phyloP scores from a whole-genome alignment of 2,113 vertebrate species.

The Progne subis region DNA sequence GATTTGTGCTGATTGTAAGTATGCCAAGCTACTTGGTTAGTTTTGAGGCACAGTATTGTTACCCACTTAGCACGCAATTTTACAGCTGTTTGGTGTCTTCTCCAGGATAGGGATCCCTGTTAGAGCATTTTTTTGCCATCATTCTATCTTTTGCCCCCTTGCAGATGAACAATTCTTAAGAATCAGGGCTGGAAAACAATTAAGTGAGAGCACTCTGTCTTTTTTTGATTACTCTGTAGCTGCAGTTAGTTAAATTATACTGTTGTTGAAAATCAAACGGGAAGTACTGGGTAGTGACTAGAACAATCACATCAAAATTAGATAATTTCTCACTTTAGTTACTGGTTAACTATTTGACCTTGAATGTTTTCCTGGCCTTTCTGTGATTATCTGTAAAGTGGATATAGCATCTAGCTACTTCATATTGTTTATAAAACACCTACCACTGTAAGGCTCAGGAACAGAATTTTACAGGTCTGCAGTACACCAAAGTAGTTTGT shows the following conservation, averaged over 20 bases:
- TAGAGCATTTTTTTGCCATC: neutral
- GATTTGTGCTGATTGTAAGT: neutral
- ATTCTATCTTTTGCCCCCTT: neutral
- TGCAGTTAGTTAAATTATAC: neutral
- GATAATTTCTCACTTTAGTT: neutral
- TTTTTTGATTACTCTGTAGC: neutral
- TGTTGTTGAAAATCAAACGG: neutral
- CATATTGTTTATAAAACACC: neutral
- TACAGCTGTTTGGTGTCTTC: neutral
- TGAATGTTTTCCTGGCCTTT: neutral
- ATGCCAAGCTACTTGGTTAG: neutral
- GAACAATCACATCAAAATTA: neutral
- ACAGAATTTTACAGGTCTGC: neutral
- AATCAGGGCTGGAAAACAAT: neutral
- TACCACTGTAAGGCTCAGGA: neutral
- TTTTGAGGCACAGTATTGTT: neutral
- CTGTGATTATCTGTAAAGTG: neutral
- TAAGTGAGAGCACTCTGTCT: neutral
- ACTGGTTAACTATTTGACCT: neutral
- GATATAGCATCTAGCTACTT: neutral
- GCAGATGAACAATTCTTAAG: neutral
- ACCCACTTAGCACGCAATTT: neutral
- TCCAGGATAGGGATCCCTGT: neutral
- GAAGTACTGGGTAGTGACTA: neutral
- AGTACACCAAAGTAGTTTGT: neutral